These are phyloP conservation scores for Dascyllus trimaculatus DNA, from an alignment of 2,113 vertebrate genomes.

Conservation along the genomic window DNA sequence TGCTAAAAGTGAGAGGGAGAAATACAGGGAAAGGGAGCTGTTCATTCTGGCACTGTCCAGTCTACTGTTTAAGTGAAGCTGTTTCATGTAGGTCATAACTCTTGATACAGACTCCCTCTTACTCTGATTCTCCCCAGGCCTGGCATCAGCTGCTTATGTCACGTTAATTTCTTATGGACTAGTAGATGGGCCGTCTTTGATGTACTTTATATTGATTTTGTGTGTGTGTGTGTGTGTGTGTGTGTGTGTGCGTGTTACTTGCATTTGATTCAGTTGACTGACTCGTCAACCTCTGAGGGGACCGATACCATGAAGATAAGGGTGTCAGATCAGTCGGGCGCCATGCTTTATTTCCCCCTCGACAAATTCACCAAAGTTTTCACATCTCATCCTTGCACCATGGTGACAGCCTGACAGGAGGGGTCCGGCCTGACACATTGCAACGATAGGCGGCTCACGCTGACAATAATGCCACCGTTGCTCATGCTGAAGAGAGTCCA, in stretches of 20 bases:
- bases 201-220: conserved; percentile 54
- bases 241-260: conserved; percentile 49
- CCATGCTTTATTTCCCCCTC: conserved; percentile 72
- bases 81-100: conserved; percentile 75
- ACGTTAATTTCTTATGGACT: conserved; percentile 77
- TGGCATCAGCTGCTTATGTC: conserved; percentile 79
- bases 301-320: conserved; percentile 76
- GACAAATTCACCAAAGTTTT: conserved; percentile 76
- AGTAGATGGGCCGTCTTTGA: conserved; percentile 68
- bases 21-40: conserved; percentile 19
- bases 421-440: conserved; percentile 61
- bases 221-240: not conserved
- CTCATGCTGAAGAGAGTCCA: conserved; percentile 66
- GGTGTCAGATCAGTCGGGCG: conserved; percentile 75
- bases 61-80: conserved; percentile 40
- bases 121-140: conserved; percentile 36
- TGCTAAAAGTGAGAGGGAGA: conserved; percentile 26
- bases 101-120: conserved; percentile 23
- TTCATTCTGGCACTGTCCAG: conserved; percentile 30
- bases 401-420: conserved; percentile 72
- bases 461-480: conserved; percentile 72
- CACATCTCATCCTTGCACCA: conserved; percentile 51
- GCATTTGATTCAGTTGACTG: conserved; percentile 71
- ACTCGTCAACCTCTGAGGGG: conserved; percentile 53
- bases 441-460: conserved; percentile 71